A percentile compares a stretch with the other conserved stretches of the same genome.
Evolutionary conservation across 2,113 vertebrate genomes (phyloP).

Genomic region (Chaetorhynchus papuensis): DNA sequence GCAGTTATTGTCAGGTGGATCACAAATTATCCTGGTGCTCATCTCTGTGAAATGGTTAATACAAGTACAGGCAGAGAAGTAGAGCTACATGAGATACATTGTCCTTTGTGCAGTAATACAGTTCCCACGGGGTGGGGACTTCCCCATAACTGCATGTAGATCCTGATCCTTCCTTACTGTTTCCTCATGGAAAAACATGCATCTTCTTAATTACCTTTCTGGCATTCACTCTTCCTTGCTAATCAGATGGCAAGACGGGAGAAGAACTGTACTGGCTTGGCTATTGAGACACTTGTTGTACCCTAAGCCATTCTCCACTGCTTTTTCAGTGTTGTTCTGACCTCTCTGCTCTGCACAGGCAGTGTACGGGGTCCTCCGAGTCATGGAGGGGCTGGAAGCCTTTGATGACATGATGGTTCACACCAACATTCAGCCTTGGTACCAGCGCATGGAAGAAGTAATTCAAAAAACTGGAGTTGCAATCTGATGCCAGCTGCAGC

Average conservation of each 20-base stretch:
- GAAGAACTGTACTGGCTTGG: background rate
- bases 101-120: background rate
- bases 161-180: background rate
- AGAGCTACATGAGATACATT: background rate
- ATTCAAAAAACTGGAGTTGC: conserved; percentile 33
- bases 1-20: background rate
- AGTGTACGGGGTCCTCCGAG: conserved; percentile 90
- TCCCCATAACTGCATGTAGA: background rate
- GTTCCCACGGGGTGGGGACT: background rate
- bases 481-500: background rate
- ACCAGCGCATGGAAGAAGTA: conserved; percentile 81
- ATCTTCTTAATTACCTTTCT: background rate
- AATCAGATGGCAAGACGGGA: background rate
- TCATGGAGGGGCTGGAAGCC: conserved; percentile 94
- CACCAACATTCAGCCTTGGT: conserved; percentile 88
- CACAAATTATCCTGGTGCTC: background rate
- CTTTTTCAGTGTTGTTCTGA: background rate
- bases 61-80: background rate
- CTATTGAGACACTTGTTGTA: background rate
- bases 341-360: conserved; percentile 70
- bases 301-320: background rate
- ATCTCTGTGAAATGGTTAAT: background rate
- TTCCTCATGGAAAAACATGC: background rate
- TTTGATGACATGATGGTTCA: conserved; percentile 93
- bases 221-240: background rate